Evolutionary conservation across 2,113 vertebrate genomes (phyloP).

Genomic region (Gnathochromis pfefferi): DNA sequence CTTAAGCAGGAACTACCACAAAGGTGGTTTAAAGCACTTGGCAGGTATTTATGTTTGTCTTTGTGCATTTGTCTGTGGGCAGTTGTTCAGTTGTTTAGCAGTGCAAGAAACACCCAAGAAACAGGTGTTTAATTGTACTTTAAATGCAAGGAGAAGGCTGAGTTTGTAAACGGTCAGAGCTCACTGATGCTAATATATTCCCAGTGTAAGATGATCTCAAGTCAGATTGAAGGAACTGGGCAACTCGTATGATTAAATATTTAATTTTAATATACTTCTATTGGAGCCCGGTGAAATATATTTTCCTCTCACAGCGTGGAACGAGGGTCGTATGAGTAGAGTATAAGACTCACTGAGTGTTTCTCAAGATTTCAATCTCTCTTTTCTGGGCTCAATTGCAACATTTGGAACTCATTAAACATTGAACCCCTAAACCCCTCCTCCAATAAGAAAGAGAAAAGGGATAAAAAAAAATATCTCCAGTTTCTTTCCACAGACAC

Average conservation of each 20-base stretch:
- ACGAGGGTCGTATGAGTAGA: conserved; percentile 4
- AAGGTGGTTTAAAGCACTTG: background rate
- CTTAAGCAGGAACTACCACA: background rate
- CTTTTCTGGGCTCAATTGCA: conserved; percentile 62
- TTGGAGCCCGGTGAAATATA: conserved; percentile 14
- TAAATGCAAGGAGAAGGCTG: background rate
- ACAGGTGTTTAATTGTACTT: background rate
- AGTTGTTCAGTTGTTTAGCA: background rate
- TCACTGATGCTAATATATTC: background rate
- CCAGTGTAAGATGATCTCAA: background rate
- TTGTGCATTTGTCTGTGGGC: background rate
- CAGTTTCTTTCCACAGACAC: conserved; percentile 73
- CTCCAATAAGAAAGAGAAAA: conserved; percentile 63
- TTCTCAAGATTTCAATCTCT: conserved; percentile 62
- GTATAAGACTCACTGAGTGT: conserved; percentile 41
- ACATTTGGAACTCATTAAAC: conserved; percentile 82
- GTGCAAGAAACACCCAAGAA: background rate
- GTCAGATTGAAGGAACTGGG: background rate
- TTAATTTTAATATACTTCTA: conserved; percentile 10
- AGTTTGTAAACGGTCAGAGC: background rate
- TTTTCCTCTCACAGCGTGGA: conserved; percentile 5
- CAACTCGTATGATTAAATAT: background rate
- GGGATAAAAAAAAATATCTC: conserved; percentile 54
- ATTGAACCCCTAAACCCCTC: conserved; percentile 47
- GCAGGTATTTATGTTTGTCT: background rate